phyloP scores from a whole-genome alignment of 2,888 invertebrate species.

The Campoplex capitator region DNA sequence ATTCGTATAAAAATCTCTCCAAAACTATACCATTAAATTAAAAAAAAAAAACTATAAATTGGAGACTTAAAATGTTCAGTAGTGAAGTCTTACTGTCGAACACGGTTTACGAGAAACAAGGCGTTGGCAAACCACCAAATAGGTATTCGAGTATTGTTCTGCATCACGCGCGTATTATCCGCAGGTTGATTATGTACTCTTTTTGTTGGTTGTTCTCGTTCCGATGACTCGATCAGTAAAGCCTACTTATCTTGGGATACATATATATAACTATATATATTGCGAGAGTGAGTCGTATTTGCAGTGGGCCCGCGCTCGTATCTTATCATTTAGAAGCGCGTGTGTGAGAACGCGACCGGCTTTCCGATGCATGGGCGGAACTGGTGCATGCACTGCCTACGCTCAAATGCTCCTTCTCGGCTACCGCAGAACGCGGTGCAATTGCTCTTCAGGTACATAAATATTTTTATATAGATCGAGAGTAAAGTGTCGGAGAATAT shows the following conservation, averaged over 20 bases:
- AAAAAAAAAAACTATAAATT: too few species aligned
- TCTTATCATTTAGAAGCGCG: conserved; percentile 71
- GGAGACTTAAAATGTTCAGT: not conserved
- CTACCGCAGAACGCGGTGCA: conserved; percentile 28
- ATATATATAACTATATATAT: conserved; percentile 30
- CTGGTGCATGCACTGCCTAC: conserved; percentile 69
- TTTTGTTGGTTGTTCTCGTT: conserved; percentile 58
- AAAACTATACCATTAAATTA: too few species aligned
- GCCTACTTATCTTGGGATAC: conserved; percentile 58
- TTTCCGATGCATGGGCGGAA: conserved; percentile 72
- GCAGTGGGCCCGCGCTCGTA: conserved; percentile 63
- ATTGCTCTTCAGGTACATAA: conserved; percentile 30
- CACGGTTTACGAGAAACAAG: not conserved
- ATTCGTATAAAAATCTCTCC: too few species aligned
- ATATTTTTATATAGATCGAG: not conserved
- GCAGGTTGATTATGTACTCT: conserved; percentile 30
- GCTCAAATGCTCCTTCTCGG: conserved; percentile 71
- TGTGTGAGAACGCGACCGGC: conserved; percentile 63
- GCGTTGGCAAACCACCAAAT: conserved; percentile 1
- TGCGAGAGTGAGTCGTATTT: conserved; percentile 53
- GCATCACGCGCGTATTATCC: conserved; percentile 39
- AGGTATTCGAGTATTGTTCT: not conserved
- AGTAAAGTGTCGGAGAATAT: not conserved
- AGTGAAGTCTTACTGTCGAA: not conserved
- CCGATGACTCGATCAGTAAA: conserved; percentile 52